A percentile compares a stretch with the other conserved stretches of the same genome.
These are phyloP conservation scores for Rhinoptilus africanus DNA, from an alignment of 2,113 vertebrate genomes.

Conservation along the genomic window DNA sequence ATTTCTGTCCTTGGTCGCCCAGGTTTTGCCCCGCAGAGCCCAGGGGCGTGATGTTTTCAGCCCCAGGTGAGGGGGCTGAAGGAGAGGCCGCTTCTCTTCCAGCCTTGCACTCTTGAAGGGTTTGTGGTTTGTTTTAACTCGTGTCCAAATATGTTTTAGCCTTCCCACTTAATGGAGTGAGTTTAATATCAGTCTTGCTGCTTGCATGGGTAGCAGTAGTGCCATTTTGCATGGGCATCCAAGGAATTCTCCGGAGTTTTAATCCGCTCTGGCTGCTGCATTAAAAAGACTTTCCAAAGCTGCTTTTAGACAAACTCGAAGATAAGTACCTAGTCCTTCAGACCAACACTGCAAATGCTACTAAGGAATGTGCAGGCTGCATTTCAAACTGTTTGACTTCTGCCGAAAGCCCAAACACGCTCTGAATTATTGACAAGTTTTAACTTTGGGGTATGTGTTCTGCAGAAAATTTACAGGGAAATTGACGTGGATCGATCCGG, in stretches of 20 bases:
- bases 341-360: not conserved
- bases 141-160: rapidly evolving
- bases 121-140: not conserved
- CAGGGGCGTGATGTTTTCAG: not conserved
- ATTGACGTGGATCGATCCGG: slow-evolving; percentile 78
- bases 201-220: not conserved
- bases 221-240: not conserved
- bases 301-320: rapidly evolving
- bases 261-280: not conserved
- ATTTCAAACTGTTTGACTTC: not conserved
- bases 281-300: not conserved
- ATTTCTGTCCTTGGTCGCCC: not conserved
- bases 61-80: not conserved
- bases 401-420: not conserved
- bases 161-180: not conserved
- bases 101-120: rapidly evolving
- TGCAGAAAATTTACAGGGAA: slow-evolving; percentile 79
- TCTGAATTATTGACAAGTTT: not conserved
- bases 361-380: not conserved
- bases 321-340: not conserved
- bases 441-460: not conserved
- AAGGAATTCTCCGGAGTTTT: not conserved
- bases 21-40: not conserved
- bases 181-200: not conserved
- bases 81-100: not conserved